phyloP scores from a whole-genome alignment of 1,140 invertebrate genomes.

The Akabosia matsudoensis region DNA sequence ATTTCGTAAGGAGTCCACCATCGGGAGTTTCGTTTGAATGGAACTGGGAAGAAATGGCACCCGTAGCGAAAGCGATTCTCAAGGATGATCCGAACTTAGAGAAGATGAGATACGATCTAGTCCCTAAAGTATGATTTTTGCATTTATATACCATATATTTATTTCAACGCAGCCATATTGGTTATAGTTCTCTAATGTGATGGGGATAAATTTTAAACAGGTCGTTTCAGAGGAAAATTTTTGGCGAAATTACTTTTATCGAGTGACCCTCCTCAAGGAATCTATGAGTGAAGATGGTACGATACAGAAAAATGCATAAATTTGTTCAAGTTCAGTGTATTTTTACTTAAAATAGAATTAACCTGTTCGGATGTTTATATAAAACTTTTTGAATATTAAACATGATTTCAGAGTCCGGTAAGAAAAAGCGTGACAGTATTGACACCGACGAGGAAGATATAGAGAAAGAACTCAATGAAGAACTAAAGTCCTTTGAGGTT shows the following conservation, averaged over 20 bases:
- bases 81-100: slow-evolving; percentile 91
- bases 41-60: slow-evolving; percentile 80
- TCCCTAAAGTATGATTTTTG: slow-evolving; percentile 80
- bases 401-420: slow-evolving; percentile 26
- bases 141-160: slow-evolving; percentile 8
- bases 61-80: slow-evolving; percentile 88
- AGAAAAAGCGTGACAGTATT: slow-evolving; percentile 28
- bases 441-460: slow-evolving; percentile 34
- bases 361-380: too few species aligned
- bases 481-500: slow-evolving; percentile 40
- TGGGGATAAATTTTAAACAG: too few species aligned
- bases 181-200: too few species aligned
- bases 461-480: slow-evolving; percentile 41
- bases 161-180: neutral
- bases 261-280: slow-evolving; percentile 95
- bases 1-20: slow-evolving; percentile 61
- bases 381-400: neutral
- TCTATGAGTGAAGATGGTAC: slow-evolving; percentile 61
- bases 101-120: slow-evolving; percentile 97
- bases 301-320: too few species aligned
- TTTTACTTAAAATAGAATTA: too few species aligned
- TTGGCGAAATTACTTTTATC: slow-evolving; percentile 99
- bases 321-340: too few species aligned
- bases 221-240: slow-evolving; percentile 93
- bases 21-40: slow-evolving; percentile 92